Evolutionary conservation across 2,113 vertebrate genomes (phyloP), one percentile per base, ranked within the genome.

Genomic region (Microtus pennsylvanicus): DNA sequence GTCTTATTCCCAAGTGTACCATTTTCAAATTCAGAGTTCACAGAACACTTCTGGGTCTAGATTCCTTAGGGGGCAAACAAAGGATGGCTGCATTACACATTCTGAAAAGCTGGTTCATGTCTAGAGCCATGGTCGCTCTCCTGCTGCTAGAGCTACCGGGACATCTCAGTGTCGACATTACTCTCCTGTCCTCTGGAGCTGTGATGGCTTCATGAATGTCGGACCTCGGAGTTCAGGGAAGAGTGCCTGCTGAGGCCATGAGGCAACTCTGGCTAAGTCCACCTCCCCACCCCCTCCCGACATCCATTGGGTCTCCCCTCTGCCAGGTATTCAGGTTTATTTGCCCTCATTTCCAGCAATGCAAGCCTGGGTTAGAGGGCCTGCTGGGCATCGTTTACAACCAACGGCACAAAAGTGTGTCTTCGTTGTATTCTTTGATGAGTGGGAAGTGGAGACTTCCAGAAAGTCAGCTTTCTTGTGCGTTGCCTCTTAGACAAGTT

Each of bases 291-390:
- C 28, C 65, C 28, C n/a, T 22, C 26, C 63, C 22, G 30, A 58
- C 28, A 38, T 69, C 47, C 47, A 35, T 11, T 92, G 69, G n/a
- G 65, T 80, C 76, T 8, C 63, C 83, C 70, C 5, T 69, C 13
- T 24, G 58, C 88, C 24, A 26, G 65, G 69, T 63, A 77, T 69
- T 72, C 74, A 61, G 1, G n/a, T 89, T 58, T 63, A 38, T 38
- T 65, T 86, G 94, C 52, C 78, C 94, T 74, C 81, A 33, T 94
- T 97, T 94, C 90, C 55, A 82, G 33, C 96, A 94, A 89, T 80
- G 95, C 96, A 94, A 97, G 72, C 94, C 83, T 89, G 94, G 86
- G 55, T 78, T 42, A 42, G 87, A 75, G 89, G 91, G 65, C 80
- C 95, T 81, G n/a, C 61, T 58, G 83, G 63, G 78, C 80, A 45